phyloP scores from a whole-genome alignment of 2,113 vertebrate species.

The Chelonoidis abingdonii region DNA sequence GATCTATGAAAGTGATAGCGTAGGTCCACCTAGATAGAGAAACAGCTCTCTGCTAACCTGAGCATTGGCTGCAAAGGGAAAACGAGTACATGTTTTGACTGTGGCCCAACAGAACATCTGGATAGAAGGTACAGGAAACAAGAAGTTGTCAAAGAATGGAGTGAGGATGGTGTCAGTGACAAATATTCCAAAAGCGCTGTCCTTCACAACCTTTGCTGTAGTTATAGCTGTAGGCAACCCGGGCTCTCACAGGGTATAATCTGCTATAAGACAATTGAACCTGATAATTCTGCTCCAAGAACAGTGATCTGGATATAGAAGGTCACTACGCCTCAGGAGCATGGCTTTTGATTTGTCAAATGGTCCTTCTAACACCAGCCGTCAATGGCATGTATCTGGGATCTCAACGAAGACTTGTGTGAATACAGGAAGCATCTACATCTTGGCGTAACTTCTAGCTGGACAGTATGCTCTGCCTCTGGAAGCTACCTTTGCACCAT shows the following conservation, averaged over 20 bases:
- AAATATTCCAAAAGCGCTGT: not conserved
- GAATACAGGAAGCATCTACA: not conserved
- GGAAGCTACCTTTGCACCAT: not conserved
- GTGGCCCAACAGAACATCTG: not conserved
- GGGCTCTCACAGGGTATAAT: not conserved
- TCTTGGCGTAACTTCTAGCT: not conserved
- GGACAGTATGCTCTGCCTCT: not conserved
- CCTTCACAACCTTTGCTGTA: not conserved
- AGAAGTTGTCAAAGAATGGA: not conserved
- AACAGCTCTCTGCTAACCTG: not conserved
- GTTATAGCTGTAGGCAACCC: not conserved
- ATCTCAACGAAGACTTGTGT: not conserved
- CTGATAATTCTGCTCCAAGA: not conserved
- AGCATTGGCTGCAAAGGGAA: not conserved
- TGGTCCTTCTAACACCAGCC: not conserved
- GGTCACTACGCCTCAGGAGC: not conserved
- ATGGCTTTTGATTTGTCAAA: rapidly evolving
- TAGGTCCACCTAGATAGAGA: rapidly evolving
- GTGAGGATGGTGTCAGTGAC: not conserved
- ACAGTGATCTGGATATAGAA: not conserved
- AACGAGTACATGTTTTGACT: not conserved
- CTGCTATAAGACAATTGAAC: not conserved
- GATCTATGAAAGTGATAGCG: not conserved
- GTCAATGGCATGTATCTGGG: not conserved
- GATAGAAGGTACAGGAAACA: not conserved